phyloP scores from a whole-genome alignment of 2,113 vertebrate species.

The Philantomba maxwellii region DNA sequence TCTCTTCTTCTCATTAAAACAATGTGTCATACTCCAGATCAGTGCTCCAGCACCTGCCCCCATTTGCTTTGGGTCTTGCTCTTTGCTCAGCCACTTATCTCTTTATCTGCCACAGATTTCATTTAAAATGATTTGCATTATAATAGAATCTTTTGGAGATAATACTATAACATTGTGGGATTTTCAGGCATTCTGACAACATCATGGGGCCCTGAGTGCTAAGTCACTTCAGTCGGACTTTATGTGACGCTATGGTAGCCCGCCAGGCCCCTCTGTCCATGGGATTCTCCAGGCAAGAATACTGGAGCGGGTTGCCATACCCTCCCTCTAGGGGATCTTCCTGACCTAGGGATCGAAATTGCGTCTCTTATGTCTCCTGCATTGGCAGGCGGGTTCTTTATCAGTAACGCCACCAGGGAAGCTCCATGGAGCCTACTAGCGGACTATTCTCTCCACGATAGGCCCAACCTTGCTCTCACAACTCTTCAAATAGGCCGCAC shows the following conservation, averaged over 20 bases:
- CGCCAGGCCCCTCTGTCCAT: background rate
- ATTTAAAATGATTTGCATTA: background rate
- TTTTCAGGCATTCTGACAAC: background rate
- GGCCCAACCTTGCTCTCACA: background rate
- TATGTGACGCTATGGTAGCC: background rate
- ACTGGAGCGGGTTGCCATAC: background rate
- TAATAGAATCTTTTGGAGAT: background rate
- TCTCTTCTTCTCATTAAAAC: background rate
- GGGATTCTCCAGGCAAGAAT: background rate
- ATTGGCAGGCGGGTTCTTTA: background rate
- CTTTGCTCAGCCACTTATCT: background rate
- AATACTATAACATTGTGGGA: background rate
- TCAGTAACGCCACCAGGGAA: background rate
- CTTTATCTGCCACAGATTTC: background rate
- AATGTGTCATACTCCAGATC: background rate
- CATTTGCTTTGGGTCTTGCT: background rate
- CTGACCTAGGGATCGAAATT: background rate
- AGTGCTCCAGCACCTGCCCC: background rate
- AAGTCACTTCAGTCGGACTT: background rate
- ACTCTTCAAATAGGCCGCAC: background rate
- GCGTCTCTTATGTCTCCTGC: background rate
- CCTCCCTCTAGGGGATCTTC: background rate
- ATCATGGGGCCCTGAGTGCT: background rate
- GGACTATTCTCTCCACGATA: background rate
- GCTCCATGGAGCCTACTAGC: background rate